Conservation (phyloP, 2,797 vertebrate genomes). For the Etheostoma nigrum region DNA sequence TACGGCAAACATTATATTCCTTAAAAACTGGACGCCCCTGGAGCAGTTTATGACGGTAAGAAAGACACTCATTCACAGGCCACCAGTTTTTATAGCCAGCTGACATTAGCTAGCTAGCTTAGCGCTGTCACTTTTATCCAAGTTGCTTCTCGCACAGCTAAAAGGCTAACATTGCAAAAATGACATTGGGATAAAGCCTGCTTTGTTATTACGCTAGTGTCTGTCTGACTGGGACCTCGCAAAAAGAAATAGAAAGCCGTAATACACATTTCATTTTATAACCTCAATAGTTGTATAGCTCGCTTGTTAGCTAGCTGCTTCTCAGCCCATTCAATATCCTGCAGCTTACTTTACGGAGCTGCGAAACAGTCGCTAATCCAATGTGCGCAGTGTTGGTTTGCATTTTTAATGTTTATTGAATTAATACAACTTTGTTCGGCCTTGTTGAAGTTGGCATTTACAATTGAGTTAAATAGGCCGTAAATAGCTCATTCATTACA, state of each 20-base stretch:
- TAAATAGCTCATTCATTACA: conserved; percentile 49
- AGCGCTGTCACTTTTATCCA: conserved; percentile 80
- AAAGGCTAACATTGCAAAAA: conserved; percentile 19
- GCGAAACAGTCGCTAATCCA: conserved; percentile 31
- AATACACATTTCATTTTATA: conserved; percentile 7
- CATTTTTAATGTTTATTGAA: conserved; percentile 8
- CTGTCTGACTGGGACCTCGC: not conserved
- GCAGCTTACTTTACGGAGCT: conserved; percentile 43
- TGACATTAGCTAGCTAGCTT: conserved; percentile 72
- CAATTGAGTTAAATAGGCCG: not conserved
- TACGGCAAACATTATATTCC: conserved; percentile 71
- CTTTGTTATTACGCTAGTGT: not conserved
- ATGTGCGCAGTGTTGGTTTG: conserved; percentile 25
- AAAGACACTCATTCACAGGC: conserved; percentile 43
- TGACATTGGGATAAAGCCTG: not conserved
- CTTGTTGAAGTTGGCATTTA: not conserved
- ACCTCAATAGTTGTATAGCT: conserved; percentile 42
- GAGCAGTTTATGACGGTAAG: conserved; percentile 89
- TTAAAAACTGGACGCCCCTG: conserved; percentile 87
- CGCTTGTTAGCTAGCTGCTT: conserved; percentile 60
- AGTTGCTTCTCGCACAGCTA: conserved; percentile 58
- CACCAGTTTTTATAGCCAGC: conserved; percentile 41
- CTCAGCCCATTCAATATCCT: conserved; percentile 71
- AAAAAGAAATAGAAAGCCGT: rapidly evolving
- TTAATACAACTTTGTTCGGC: conserved; percentile 8